Evolutionary conservation across 2,888 invertebrate species (phyloP).

Genomic region (Leptothorax acervorum): DNA sequence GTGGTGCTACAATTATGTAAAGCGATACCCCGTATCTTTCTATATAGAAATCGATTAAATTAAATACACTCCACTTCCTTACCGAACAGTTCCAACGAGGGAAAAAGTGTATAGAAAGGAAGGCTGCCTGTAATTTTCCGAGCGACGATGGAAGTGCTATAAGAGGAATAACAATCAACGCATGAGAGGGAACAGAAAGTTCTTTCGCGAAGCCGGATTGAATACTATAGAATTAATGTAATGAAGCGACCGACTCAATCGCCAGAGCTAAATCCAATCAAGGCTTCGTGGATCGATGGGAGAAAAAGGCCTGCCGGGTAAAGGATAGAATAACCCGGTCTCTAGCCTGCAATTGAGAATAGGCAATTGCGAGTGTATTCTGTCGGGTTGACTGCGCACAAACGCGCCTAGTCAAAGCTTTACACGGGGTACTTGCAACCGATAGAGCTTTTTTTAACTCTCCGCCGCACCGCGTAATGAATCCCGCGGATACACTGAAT

Average conservation of each 20-base stretch:
- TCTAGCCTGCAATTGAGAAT: slow-evolving; percentile 57
- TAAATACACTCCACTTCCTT: background rate
- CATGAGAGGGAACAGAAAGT: slow-evolving; percentile 46
- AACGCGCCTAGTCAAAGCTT: slow-evolving; percentile 34
- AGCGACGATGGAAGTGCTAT: slow-evolving; percentile 1
- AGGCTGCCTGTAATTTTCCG: background rate
- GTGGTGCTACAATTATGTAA: background rate
- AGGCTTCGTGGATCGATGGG: slow-evolving; percentile 54
- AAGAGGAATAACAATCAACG: slow-evolving; percentile 22
- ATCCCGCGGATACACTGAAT: slow-evolving; percentile 6
- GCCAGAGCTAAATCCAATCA: slow-evolving; percentile 73
- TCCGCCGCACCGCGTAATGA: slow-evolving; percentile 14
- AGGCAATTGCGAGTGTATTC: slow-evolving; percentile 60
- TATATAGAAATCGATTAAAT: background rate
- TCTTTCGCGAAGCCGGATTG: slow-evolving; percentile 59
- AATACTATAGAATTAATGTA: slow-evolving; percentile 70
- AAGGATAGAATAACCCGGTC: slow-evolving; percentile 16
- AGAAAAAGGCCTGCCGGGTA: slow-evolving; percentile 38
- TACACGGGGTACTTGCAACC: background rate
- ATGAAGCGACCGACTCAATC: slow-evolving; percentile 70
- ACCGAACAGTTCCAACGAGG: background rate
- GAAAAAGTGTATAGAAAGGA: background rate
- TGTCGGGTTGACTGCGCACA: slow-evolving; percentile 42
- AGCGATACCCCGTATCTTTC: background rate
- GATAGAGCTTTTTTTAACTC: background rate